Evolutionary conservation across 2,888 invertebrate genomes (phyloP), one percentile per base, ranked within the genome.

Genomic region (Lapara coniferarum): DNA sequence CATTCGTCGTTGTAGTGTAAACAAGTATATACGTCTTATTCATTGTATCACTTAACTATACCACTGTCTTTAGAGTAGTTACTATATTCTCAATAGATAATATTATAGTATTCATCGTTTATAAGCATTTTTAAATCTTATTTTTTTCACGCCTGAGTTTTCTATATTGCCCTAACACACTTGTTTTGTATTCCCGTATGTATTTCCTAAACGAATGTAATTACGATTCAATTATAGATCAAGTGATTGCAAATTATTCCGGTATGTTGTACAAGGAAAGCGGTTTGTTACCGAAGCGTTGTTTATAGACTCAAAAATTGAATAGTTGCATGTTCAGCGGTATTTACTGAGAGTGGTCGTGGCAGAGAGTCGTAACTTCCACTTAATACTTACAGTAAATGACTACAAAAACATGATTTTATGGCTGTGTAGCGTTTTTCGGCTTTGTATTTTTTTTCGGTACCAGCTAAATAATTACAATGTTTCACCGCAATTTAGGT

Each of bases 321-420:
- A 89, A 88, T 86, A 86, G 83, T 90, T 87, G 91, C 91, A 90
- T 91, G 90, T 81, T 85, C 75, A 77, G 76, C 69, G 78, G 84
- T 88, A 89, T 89, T 90, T 87, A 89, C 83, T 80, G 75, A 73
- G 68, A 68, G 69, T 73, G 87, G 80, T 81, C 89, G 88, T 89
- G 88, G 82, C 71, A 79, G 72, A 74, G 68, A 73, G 82, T 80
- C 84, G 86, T 89, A 88, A 89, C 84, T 85, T 79, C 77, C 74
- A 85, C 85, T 87, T 87, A 85, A 89, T 90, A 88, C 86, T 87
- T 82, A 79, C 80, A 77, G 75, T 78, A 87, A 89, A 89, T 87
- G 85, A 86, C 85, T 82, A 71, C 68, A 78, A 81, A 80, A 83
- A 84, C 80, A 78, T 63, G 19, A 63, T 63, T 63, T 63, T 49